A percentile compares a stretch with the other conserved stretches of the same genome.
These are phyloP conservation scores for Pocota personata DNA, from an alignment of 2,888 invertebrate genomes.

Conservation along the genomic window DNA sequence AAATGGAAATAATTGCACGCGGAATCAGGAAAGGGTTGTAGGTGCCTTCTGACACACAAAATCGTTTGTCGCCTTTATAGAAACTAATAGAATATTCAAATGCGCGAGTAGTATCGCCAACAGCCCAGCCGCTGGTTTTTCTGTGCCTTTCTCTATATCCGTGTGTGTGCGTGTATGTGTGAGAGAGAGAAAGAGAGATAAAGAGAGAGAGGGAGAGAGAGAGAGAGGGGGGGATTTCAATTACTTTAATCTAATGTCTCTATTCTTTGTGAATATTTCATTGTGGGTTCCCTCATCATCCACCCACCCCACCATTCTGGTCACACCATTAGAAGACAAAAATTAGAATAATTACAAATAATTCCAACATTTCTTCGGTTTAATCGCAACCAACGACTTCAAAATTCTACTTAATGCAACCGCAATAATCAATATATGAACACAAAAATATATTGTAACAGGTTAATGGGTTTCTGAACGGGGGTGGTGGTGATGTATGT, in stretches of 20 bases:
- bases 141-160: too few relatives aligned
- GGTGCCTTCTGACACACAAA: not conserved
- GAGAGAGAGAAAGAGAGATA: not conserved
- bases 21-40: not conserved
- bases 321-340: not conserved
- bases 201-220: not conserved
- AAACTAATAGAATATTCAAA: not conserved
- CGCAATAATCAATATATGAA: not conserved
- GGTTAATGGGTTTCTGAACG: not conserved
- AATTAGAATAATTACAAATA: constrained; percentile 58
- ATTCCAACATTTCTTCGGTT: constrained; percentile 43
- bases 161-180: too few relatives aligned
- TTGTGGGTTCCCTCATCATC: not conserved
- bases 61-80: not conserved
- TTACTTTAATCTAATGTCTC: constrained; percentile 27
- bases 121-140: too few relatives aligned
- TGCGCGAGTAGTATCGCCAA: not conserved
- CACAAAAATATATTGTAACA: constrained; percentile 5
- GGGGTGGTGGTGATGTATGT: not conserved
- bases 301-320: not conserved
- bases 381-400: constrained; percentile 8
- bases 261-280: not conserved
- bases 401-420: constrained; percentile 15
- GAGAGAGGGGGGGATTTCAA: constrained; percentile 8
- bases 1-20: constrained; percentile 12